Conservation (phyloP, 2,113 vertebrate species). For the Aphelocoma coerulescens region DNA sequence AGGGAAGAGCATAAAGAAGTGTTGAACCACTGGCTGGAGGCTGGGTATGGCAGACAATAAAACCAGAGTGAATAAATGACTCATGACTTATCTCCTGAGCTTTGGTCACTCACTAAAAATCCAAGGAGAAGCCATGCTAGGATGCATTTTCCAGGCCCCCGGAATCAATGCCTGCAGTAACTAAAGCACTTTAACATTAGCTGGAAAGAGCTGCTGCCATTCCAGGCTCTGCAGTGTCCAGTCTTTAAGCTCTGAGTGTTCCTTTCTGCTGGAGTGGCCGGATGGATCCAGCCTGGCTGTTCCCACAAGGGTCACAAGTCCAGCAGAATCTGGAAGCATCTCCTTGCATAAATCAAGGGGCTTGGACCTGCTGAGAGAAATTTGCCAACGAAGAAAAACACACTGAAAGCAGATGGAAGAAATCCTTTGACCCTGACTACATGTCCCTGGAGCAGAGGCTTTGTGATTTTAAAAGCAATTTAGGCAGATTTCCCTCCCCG, state of each 20-base stretch:
- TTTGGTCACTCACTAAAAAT: background rate
- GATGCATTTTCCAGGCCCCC: background rate
- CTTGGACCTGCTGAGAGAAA: background rate
- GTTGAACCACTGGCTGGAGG: background rate
- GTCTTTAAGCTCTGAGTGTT: background rate
- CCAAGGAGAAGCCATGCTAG: background rate
- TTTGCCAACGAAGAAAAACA: background rate
- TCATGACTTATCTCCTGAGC: background rate
- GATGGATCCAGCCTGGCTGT: background rate
- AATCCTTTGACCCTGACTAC: background rate
- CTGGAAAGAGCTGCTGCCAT: background rate
- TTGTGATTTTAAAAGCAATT: slow-evolving; percentile 6
- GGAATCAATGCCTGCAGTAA: slow-evolving; percentile 15
- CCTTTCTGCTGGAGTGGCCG: background rate
- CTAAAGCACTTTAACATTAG: background rate
- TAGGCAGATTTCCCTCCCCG: background rate
- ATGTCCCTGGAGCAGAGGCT: background rate
- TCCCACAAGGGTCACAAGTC: background rate
- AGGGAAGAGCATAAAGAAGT: background rate
- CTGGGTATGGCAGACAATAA: background rate
- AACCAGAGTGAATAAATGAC: background rate
- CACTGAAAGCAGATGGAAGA: background rate
- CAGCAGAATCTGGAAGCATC: background rate
- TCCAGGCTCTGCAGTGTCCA: background rate
- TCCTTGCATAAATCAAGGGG: background rate